These are phyloP conservation scores for Archips crataeganus DNA, from an alignment of 2,888 invertebrate genomes.

Conservation along the genomic window DNA sequence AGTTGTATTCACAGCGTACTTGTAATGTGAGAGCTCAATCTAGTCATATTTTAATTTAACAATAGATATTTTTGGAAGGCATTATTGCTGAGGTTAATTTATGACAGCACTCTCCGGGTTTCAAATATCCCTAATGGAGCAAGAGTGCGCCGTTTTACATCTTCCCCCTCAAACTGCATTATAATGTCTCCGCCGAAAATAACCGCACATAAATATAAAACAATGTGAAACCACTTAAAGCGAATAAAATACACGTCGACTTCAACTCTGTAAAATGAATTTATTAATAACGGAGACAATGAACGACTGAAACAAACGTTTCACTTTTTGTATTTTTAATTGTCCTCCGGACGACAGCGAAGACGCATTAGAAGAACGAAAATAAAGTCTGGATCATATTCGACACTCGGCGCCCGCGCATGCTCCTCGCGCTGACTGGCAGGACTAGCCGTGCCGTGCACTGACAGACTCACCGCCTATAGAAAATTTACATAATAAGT, in stretches of 20 bases:
- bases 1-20: not conserved
- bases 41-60: conserved; percentile 54
- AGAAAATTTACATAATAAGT: not conserved
- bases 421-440: conserved; percentile 28
- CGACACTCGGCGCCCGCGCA: conserved; percentile 59
- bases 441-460: not conserved
- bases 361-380: conserved; percentile 84
- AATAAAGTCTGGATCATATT: conserved; percentile 84
- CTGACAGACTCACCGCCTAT: not conserved
- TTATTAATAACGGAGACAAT: conserved; percentile 86
- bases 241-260: conserved; percentile 86
- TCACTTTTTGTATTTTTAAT: conserved; percentile 86
- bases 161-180: conserved; percentile 85
- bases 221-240: conserved; percentile 87
- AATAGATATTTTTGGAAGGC: conserved; percentile 75
- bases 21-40: conserved; percentile 3
- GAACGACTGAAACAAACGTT: conserved; percentile 85
- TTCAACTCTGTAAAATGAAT: conserved; percentile 85
- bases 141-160: conserved; percentile 82
- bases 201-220: conserved; percentile 86
- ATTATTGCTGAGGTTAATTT: conserved; percentile 83
- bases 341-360: conserved; percentile 82
- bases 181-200: conserved; percentile 84
- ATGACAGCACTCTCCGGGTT: conserved; percentile 84
- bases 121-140: conserved; percentile 85